Evolutionary conservation across 2,888 invertebrate species (phyloP).

Genomic region (Drosophila flavopinicola): DNA sequence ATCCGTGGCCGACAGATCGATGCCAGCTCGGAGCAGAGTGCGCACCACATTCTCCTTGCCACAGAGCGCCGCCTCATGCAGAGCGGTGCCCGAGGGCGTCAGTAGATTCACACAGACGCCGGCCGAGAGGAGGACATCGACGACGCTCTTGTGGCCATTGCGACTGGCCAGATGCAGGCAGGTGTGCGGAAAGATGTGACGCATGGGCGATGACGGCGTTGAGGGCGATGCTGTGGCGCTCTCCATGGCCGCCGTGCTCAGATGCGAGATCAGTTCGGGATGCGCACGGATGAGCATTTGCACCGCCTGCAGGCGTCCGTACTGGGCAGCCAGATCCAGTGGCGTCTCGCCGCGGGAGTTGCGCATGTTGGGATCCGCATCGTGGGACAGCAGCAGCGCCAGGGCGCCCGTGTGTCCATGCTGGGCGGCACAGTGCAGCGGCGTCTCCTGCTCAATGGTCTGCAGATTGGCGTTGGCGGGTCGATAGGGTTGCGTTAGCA

Average conservation of each 20-base stretch:
- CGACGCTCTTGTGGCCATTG: conserved; percentile 95
- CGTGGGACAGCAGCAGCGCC: conserved; percentile 91
- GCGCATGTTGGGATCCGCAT: conserved; percentile 94
- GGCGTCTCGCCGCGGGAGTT: conserved; percentile 96
- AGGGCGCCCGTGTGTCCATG: conserved; percentile 96
- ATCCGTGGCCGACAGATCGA: conserved; percentile 92
- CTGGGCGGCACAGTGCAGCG: conserved; percentile 96
- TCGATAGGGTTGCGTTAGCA: conserved; percentile 92
- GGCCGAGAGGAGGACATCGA: conserved; percentile 91
- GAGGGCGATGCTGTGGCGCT: conserved; percentile 67
- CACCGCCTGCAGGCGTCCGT: conserved; percentile 93
- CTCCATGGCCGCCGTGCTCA: conserved; percentile 84
- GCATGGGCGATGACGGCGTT: conserved; percentile 74
- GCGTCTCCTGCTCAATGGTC: conserved; percentile 96
- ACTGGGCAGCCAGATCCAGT: conserved; percentile 96
- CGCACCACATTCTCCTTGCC: conserved; percentile 95
- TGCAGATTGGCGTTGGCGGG: conserved; percentile 93
- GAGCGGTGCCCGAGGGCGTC: conserved; percentile 93
- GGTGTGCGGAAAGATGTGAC: conserved; percentile 86
- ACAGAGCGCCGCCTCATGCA: conserved; percentile 96
- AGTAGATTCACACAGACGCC: conserved; percentile 95
- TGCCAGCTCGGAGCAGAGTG: conserved; percentile 91
- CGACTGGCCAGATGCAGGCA: conserved; percentile 97
- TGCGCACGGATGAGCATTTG: conserved; percentile 93
- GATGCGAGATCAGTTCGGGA: conserved; percentile 92